Evolutionary conservation across 2,888 invertebrate species (phyloP).

Genomic region (Listrodromus nycthemerus): DNA sequence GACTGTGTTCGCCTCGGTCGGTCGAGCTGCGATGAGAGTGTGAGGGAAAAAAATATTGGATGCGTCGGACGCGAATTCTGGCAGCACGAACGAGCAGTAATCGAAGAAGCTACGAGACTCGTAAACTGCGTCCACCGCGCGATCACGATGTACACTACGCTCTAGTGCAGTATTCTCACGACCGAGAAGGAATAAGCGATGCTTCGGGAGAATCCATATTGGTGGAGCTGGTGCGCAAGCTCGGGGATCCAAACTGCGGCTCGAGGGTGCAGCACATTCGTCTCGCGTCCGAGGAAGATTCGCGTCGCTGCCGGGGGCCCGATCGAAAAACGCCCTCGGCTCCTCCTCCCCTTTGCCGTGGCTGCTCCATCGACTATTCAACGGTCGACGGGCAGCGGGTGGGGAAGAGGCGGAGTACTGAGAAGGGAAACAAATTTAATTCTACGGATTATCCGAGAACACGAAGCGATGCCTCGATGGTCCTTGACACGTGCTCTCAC

Average conservation of each 20-base stretch:
- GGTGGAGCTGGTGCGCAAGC: conserved; percentile 77
- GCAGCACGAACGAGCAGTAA: not conserved
- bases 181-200: conserved; percentile 41
- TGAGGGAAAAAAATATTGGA: not conserved
- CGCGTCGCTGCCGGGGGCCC: not conserved
- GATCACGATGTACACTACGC: conserved; percentile 49
- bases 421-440: conserved; percentile 55
- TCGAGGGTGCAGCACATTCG: conserved; percentile 17
- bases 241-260: conserved; percentile 57
- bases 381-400: not conserved
- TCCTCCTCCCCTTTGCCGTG: not conserved
- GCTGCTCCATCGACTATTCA: conserved; percentile 53
- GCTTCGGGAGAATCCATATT: conserved; percentile 78
- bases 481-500: not conserved
- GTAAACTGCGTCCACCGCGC: conserved; percentile 45
- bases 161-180: conserved; percentile 62
- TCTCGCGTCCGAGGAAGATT: conserved; percentile 9
- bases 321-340: conserved; percentile 59
- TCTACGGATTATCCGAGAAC: conserved; percentile 47
- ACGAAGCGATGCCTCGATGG: conserved; percentile 7
- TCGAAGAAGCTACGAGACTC: not conserved
- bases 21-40: not conserved
- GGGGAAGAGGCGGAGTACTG: not conserved
- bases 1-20: not conserved
- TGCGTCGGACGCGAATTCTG: not conserved